Evolutionary conservation across 2,888 invertebrate species (phyloP).

Genomic region (Callinectes sapidus): DNA sequence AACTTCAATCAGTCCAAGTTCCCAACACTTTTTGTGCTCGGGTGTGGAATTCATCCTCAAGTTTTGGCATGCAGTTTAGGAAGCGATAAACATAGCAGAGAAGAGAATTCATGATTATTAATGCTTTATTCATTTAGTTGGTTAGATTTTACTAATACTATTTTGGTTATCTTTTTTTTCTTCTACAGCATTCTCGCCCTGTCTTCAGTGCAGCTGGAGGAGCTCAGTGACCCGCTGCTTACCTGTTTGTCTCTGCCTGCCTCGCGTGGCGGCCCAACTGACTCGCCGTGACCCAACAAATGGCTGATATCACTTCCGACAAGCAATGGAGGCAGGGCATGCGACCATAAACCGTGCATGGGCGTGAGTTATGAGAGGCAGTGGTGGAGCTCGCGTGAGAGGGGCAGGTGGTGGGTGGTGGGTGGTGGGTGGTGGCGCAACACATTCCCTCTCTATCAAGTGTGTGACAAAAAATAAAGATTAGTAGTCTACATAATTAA

Average conservation of each 20-base stretch:
- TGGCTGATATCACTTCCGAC: conserved; percentile 37
- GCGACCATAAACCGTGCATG: conserved; percentile 13
- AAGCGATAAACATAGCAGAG: conserved; percentile 23
- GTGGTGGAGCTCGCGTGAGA: conserved; percentile 8
- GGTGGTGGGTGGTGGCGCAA: conserved; percentile 7
- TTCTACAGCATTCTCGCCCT: not conserved
- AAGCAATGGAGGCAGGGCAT: conserved; percentile 29
- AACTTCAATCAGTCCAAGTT: not conserved
- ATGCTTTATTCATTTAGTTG: not conserved
- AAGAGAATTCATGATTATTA: conserved; percentile 11
- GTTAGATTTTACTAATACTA: not conserved
- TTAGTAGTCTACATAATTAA: conserved; percentile 9
- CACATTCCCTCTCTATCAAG: conserved; percentile 11
- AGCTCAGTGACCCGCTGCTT: not conserved
- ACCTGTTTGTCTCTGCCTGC: not conserved
- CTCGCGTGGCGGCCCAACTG: conserved; percentile 28
- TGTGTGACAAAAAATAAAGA: conserved; percentile 15
- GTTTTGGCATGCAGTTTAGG: conserved; percentile 11
- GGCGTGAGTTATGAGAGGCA: conserved; percentile 11
- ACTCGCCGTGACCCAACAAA: conserved; percentile 32
- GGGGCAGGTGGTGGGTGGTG: not conserved
- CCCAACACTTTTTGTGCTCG: not conserved
- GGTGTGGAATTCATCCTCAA: not conserved
- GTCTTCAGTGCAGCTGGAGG: not conserved
- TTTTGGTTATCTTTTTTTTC: not conserved